phyloP scores from a whole-genome alignment of 2,888 invertebrate species.

The Drosophila paracracens region DNA sequence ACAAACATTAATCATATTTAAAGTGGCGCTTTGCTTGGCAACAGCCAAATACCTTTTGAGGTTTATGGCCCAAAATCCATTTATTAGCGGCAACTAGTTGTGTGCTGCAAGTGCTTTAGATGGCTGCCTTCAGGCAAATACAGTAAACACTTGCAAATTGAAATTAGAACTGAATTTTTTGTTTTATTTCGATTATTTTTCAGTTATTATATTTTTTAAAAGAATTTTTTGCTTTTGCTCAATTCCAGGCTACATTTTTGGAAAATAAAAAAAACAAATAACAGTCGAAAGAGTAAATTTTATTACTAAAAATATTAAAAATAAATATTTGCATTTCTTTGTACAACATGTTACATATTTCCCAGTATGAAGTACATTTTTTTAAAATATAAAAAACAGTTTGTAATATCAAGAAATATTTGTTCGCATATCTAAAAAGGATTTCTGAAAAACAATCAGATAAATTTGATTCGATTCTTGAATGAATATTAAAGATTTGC shows the following conservation, averaged over 20 bases:
- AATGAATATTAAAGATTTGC: not conserved
- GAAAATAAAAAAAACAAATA: no score
- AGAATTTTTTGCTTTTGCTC: not conserved
- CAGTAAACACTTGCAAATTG: not conserved
- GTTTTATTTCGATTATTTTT: not conserved
- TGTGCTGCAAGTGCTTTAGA: slow-evolving; percentile 29
- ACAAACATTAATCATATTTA: slow-evolving; percentile 68
- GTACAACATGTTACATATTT: not conserved
- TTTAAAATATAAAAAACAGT: not conserved
- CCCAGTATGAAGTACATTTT: not conserved
- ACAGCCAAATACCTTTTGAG: slow-evolving; percentile 25
- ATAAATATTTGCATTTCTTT: not conserved
- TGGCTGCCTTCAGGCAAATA: slow-evolving; percentile 16
- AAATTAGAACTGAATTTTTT: not conserved
- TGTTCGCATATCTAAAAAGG: not conserved
- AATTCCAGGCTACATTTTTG: not conserved
- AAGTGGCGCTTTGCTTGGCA: slow-evolving; percentile 48
- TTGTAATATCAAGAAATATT: not conserved
- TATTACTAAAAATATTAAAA: no score
- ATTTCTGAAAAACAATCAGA: not conserved
- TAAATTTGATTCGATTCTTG: not conserved
- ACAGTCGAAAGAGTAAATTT: no score
- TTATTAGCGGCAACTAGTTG: slow-evolving; percentile 60
- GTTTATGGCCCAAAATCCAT: slow-evolving; percentile 48
- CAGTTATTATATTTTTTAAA: not conserved